Conservation (phyloP, 2,888 invertebrate species). For the Coelopa pilipes region DNA sequence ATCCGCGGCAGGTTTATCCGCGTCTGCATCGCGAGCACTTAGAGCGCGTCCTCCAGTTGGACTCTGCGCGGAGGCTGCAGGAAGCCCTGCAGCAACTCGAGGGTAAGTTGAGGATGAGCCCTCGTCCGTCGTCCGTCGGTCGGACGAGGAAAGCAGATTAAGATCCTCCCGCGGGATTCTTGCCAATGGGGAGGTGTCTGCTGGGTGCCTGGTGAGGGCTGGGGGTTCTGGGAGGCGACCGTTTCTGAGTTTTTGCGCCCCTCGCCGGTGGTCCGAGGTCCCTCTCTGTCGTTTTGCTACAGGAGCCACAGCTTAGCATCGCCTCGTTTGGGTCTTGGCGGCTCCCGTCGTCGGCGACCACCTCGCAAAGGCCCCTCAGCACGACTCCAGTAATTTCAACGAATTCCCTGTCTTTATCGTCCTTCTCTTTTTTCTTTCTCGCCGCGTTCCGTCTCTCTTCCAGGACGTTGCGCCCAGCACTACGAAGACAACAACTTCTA, state of each 20-base stretch:
- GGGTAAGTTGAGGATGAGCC: slow-evolving; percentile 65
- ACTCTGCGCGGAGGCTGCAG: slow-evolving; percentile 70
- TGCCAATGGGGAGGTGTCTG: no score
- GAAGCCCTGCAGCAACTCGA: slow-evolving; percentile 70
- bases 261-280: no score
- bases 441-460: slow-evolving; percentile 3
- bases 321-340: no score
- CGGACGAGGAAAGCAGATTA: no score
- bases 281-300: no score
- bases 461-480: slow-evolving; percentile 74
- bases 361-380: not conserved
- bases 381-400: slow-evolving; percentile 17
- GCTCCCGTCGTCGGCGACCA: no score
- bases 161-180: no score
- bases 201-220: no score
- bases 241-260: no score
- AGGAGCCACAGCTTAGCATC: no score
- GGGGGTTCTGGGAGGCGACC: no score
- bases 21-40: slow-evolving; percentile 69
- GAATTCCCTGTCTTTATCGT: slow-evolving; percentile 6
- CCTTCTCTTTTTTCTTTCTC: slow-evolving; percentile 5
- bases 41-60: slow-evolving; percentile 64
- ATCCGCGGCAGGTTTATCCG: slow-evolving; percentile 83
- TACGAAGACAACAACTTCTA: slow-evolving; percentile 84
- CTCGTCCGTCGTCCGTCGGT: no score